Evolutionary conservation across 2,113 vertebrate genomes (phyloP).

Genomic region (Fulmarus glacialis): DNA sequence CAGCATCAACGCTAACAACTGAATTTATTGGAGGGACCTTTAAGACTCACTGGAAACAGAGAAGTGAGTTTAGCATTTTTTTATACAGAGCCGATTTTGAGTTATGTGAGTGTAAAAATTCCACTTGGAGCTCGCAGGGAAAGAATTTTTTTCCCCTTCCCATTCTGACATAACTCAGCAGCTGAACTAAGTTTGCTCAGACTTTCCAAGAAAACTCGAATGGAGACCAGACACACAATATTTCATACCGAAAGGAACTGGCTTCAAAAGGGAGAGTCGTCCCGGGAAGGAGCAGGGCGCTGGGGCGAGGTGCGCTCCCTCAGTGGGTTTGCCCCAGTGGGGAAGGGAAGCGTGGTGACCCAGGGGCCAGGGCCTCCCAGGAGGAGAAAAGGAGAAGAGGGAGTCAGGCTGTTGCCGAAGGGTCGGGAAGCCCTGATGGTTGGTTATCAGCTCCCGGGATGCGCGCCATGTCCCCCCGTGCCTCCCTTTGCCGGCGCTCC

Average conservation of each 20-base stretch:
- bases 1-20: not conserved
- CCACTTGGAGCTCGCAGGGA: not conserved
- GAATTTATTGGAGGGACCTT: not conserved
- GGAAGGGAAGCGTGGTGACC: not conserved
- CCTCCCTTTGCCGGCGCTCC: not conserved
- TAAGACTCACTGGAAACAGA: not conserved
- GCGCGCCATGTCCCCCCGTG: rapidly evolving
- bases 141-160: not conserved
- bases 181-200: slow-evolving; percentile 22
- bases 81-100: not conserved
- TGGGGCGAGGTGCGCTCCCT: no score
- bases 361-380: not conserved
- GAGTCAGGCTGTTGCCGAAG: not conserved
- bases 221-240: not conserved
- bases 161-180: not conserved
- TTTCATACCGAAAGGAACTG: not conserved
- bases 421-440: not conserved
- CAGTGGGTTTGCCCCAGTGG: not conserved
- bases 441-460: not conserved
- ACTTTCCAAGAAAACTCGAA: slow-evolving; percentile 28
- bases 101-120: not conserved
- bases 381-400: not conserved
- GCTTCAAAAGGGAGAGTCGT: not conserved
- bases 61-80: not conserved
- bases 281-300: rapidly evolving